phyloP scores from a whole-genome alignment of 2,797 vertebrate genomes.

The Morus bassanus region DNA sequence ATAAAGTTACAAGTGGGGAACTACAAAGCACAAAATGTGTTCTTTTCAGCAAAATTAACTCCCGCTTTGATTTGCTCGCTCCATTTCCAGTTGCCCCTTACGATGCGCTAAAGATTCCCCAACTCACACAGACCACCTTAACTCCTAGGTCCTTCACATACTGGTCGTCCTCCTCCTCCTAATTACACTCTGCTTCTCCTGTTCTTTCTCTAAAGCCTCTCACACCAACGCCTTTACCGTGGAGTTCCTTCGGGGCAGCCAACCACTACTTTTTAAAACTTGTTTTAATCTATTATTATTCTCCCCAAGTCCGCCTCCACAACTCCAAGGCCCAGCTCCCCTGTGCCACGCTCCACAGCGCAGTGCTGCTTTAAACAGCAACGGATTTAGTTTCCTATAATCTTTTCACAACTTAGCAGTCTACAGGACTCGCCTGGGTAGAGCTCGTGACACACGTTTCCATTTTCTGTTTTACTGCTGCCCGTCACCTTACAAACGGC shows the following conservation, averaged over 20 bases:
- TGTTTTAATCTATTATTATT: neutral
- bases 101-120: too few relatives aligned
- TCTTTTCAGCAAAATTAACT: neutral
- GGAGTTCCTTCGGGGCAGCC: neutral
- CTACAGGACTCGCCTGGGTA: neutral
- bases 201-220: neutral
- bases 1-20: neutral
- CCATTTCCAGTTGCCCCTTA: neutral
- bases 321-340: neutral
- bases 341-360: rapidly evolving
- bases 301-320: neutral
- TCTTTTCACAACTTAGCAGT: neutral
- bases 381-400: neutral
- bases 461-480: rapidly evolving
- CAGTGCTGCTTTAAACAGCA: neutral
- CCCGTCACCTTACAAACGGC: neutral
- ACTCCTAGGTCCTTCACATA: neutral
- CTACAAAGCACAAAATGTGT: neutral
- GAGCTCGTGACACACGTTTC: neutral
- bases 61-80: neutral
- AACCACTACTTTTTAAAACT: neutral
- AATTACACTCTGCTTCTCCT: neutral
- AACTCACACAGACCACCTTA: neutral
- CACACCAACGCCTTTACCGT: rapidly evolving
- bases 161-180: neutral